phyloP scores from a whole-genome alignment of 2,113 vertebrate species.

The Phylloscopus whistleri region DNA sequence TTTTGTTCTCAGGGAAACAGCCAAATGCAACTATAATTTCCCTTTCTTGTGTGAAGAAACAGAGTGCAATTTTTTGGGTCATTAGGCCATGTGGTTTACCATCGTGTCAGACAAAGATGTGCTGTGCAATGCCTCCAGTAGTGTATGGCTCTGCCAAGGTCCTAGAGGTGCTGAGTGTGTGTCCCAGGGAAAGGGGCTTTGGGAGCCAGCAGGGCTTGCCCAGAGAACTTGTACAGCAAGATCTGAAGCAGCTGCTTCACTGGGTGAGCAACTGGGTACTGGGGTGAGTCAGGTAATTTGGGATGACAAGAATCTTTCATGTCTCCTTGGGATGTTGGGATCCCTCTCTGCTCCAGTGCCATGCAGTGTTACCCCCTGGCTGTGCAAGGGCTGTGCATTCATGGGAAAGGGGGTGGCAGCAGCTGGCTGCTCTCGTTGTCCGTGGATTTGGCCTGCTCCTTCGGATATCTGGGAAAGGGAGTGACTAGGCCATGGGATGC shows the following conservation, averaged over 20 bases:
- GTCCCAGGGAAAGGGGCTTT: neutral
- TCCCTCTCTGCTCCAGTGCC: neutral
- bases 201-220: neutral
- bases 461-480: neutral
- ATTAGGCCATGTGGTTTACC: neutral
- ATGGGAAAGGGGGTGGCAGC: neutral
- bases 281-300: neutral
- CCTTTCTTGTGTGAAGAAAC: neutral
- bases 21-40: neutral
- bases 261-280: neutral
- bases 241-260: neutral
- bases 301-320: neutral
- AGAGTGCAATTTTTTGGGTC: neutral
- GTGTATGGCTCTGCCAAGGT: neutral
- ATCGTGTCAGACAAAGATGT: neutral
- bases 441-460: neutral
- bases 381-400: neutral
- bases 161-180: neutral
- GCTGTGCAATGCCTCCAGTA: neutral
- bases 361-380: fast-evolving
- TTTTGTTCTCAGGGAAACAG: neutral
- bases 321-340: neutral
- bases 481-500: neutral
- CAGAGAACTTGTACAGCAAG: neutral
- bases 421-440: neutral